Conservation (phyloP, 1,140 invertebrate genomes). For the Bradynema listronoti region DNA sequence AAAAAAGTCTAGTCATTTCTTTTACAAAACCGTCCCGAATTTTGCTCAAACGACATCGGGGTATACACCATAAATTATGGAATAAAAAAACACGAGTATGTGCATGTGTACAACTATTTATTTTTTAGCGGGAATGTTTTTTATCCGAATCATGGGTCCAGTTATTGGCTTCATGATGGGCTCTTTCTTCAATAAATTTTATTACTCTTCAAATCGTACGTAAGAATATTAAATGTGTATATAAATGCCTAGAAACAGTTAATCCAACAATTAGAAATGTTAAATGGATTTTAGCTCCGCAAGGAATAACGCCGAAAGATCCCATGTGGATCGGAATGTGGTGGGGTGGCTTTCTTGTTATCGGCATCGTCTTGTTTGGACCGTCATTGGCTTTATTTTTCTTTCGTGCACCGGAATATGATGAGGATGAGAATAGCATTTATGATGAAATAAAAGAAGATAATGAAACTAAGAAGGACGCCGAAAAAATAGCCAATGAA, state of each 20-base stretch:
- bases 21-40: too few species aligned
- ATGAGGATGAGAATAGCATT: conserved; percentile 4
- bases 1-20: too few species aligned
- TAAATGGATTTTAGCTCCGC: conserved; percentile 23
- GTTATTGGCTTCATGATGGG: conserved; percentile 54
- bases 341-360: conserved; percentile 50
- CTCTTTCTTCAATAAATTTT: conserved; percentile 50
- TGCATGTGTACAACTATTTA: too few species aligned
- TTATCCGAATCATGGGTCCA: conserved; percentile 54
- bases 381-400: conserved; percentile 46
- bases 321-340: conserved; percentile 50
- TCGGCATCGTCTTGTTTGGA: conserved; percentile 33
- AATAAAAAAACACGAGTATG: too few species aligned
- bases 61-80: too few species aligned
- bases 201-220: conserved; percentile 43
- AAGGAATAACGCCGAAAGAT: conserved; percentile 39
- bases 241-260: not conserved
- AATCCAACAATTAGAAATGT: conserved; percentile 32
- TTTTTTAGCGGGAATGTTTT: conserved; percentile 54
- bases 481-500: conserved; percentile 15
- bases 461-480: not conserved
- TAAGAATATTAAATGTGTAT: not conserved
- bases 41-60: too few species aligned
- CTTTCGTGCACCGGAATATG: conserved; percentile 41
- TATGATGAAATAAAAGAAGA: too few species aligned